Evolutionary conservation across 2,113 vertebrate genomes (phyloP).

Genomic region (Centropus unirufus): DNA sequence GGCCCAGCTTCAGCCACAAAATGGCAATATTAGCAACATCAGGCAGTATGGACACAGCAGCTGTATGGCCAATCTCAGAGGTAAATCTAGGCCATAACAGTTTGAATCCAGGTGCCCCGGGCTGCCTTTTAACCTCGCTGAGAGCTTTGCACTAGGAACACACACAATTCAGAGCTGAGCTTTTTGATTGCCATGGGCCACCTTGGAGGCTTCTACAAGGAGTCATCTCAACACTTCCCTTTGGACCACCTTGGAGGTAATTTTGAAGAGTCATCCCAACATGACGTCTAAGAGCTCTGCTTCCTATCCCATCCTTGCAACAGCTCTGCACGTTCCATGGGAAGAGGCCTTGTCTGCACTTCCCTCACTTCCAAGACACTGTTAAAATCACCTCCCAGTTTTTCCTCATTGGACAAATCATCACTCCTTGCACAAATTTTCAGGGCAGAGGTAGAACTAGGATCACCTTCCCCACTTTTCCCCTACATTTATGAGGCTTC

Average conservation of each 20-base stretch:
- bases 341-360: neutral
- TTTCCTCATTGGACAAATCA: neutral
- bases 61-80: neutral
- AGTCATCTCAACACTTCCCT: neutral
- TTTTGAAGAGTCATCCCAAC: neutral
- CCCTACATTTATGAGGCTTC: fast-evolving
- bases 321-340: neutral
- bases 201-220: neutral
- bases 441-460: neutral
- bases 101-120: neutral
- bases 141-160: neutral
- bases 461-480: neutral
- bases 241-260: neutral
- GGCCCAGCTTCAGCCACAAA: slow-evolving; percentile 11
- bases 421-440: neutral
- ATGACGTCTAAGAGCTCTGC: neutral
- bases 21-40: neutral
- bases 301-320: neutral
- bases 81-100: neutral
- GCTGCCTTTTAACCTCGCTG: neutral
- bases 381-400: neutral
- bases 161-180: neutral
- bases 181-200: neutral
- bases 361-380: neutral
- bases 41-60: neutral